Evolutionary conservation across 2,113 vertebrate species (phyloP).

Genomic region (Alectura lathami): DNA sequence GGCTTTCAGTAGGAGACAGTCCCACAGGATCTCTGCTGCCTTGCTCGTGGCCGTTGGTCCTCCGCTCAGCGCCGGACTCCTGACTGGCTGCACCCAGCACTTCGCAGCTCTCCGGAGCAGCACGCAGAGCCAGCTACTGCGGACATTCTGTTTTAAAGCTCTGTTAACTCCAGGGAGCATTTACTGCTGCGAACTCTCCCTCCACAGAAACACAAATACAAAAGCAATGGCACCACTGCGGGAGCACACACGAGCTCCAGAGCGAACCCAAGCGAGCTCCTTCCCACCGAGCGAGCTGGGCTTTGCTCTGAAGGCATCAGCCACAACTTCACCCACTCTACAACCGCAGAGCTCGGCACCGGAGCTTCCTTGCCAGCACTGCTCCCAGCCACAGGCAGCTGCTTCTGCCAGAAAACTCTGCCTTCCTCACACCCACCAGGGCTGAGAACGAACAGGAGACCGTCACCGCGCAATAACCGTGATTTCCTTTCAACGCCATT

Average conservation of each 20-base stretch:
- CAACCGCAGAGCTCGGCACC: background rate
- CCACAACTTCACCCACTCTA: background rate
- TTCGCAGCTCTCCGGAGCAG: background rate
- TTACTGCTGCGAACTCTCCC: background rate
- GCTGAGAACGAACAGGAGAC: background rate
- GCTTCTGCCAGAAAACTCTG: background rate
- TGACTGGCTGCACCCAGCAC: background rate
- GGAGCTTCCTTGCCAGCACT: background rate
- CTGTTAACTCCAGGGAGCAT: background rate
- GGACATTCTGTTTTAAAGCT: background rate
- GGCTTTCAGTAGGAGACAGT: background rate
- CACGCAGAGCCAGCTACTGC: background rate
- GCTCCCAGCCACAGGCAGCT: background rate
- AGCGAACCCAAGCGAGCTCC: no score
- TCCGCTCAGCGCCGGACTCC: background rate
- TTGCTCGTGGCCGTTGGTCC: rapidly evolving
- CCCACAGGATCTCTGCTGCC: background rate
- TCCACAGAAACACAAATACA: background rate
- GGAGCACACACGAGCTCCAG: no score
- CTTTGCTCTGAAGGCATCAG: background rate
- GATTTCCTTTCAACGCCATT: background rate
- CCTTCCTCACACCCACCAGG: background rate
- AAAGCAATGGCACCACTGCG: no score
- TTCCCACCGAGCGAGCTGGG: no score
- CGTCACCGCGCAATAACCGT: background rate